Evolutionary conservation across 2,888 invertebrate species (phyloP), one percentile per base, ranked within the genome.

Genomic region (Xylocampa areola): DNA sequence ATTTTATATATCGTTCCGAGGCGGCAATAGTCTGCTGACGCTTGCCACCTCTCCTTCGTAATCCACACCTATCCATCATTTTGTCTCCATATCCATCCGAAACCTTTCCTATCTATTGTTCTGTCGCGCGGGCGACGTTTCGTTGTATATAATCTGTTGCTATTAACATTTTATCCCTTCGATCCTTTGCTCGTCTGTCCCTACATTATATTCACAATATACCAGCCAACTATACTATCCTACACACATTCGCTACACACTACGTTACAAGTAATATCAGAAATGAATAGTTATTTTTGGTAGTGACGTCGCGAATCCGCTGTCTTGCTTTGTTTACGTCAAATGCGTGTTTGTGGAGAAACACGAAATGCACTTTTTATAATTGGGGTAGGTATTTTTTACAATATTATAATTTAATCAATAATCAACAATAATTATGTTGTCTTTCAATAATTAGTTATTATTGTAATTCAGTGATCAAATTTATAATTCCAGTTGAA

Each of bases 261-360:
- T 81, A 82, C 70, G 41, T 73, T 84, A 80, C 58, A 76, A 50
- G 68, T 82, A 70, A 73, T 62, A 75, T 76, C 60, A 70, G 65
- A 79, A 81, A 78, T 68, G 59, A 77, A 79, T 72, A 79, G 63
- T 79, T n/a, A n/a, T n/a, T 79, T 85, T 86, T 82, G 82, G 82
- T 83, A 79, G 52, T 73, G 76, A 76, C 74, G 75, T 58, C 66
- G 55, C 48, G 49, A 44, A 57, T 54, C 32, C 40, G 44, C 51
- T 50, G 48, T 36, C 50, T 54, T 62, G 45, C 33, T 55, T 58
- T 52, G 35, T 48, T 50, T 36, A 49, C 48, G 50, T 62, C 55
- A 48, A 30, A 48, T 57, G 57, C 63, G 39, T 41, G 23, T 36
- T 55, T 30, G 30, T 35, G 37, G 48, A 39, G 43, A 25, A 7